phyloP scores from a whole-genome alignment of 2,113 vertebrate genomes.

The Oreotrochilus melanogaster region DNA sequence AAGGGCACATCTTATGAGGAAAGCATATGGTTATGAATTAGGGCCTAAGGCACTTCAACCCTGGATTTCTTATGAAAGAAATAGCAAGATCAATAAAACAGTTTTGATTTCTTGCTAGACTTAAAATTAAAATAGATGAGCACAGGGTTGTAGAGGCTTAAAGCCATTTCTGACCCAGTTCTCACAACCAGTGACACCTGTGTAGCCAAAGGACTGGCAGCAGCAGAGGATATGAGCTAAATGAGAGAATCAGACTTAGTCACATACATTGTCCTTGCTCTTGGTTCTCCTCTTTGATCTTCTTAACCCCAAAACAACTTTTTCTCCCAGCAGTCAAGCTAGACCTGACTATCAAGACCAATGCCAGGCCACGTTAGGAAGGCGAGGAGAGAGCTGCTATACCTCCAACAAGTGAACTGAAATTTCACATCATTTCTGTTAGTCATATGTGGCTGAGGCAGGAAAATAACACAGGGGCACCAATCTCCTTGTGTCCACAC shows the following conservation, averaged over 20 bases:
- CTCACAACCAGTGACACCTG: background rate
- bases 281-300: background rate
- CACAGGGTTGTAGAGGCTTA: background rate
- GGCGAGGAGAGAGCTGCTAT: background rate
- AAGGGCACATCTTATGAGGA: background rate
- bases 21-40: background rate
- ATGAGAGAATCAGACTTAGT: background rate
- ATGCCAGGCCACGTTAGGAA: background rate
- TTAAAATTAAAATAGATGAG: slow-evolving; percentile 4
- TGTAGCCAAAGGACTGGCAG: background rate
- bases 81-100: background rate
- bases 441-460: background rate
- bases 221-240: background rate
- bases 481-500: background rate
- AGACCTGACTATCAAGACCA: background rate
- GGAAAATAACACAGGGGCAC: background rate
- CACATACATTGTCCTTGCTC: background rate
- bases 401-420: background rate
- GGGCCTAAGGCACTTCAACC: background rate
- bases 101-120: background rate
- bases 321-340: background rate
- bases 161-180: background rate
- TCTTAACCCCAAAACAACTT: background rate
- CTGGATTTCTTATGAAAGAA: background rate
- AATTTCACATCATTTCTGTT: background rate